phyloP scores from a whole-genome alignment of 2,888 invertebrate species.

The Cepaea hortensis region DNA sequence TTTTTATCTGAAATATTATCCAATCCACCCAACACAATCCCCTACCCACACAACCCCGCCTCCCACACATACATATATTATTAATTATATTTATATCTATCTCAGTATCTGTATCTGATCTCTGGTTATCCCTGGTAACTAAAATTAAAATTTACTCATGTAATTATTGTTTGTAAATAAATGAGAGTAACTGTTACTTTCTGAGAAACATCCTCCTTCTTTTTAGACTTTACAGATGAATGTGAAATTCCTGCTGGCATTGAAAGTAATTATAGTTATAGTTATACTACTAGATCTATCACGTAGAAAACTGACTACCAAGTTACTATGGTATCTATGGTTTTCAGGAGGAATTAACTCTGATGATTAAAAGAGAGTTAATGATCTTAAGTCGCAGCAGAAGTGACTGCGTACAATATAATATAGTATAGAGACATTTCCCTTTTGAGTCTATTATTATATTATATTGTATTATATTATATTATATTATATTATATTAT shows the following conservation, averaged over 20 bases:
- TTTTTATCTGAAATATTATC: too few species aligned
- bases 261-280: neutral
- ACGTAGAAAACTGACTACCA: too few species aligned
- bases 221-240: conserved; percentile 5
- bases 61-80: too few species aligned
- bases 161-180: too few species aligned
- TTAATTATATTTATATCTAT: too few species aligned
- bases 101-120: too few species aligned
- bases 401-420: neutral
- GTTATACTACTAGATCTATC: too few species aligned
- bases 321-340: conserved; percentile 36
- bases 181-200: conserved; percentile 3
- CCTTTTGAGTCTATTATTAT: neutral
- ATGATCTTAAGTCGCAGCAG: neutral
- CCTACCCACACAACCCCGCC: too few species aligned
- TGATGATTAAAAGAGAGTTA: neutral
- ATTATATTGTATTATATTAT: neutral
- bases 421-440: neutral
- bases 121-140: too few species aligned
- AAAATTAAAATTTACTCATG: too few species aligned
- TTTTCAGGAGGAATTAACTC: conserved; percentile 25
- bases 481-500: neutral
- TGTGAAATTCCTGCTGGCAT: conserved; percentile 17
- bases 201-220: conserved; percentile 31
- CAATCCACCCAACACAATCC: too few species aligned